Conservation (phyloP, 2,888 invertebrate genomes). For the Thereva unica region DNA sequence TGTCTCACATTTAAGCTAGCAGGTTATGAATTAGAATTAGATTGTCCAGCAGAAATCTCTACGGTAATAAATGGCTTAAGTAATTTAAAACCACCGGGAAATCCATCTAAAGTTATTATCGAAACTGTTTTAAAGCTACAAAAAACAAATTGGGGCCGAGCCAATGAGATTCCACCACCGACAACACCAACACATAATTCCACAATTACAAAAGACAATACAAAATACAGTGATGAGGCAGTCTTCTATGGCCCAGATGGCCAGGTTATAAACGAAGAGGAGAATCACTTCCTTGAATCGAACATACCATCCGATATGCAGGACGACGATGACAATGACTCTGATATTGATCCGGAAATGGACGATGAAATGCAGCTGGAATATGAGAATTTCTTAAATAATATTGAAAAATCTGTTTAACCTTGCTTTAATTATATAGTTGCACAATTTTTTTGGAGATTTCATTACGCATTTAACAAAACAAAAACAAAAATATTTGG, state of each 20-base stretch:
- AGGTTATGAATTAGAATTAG: conserved; percentile 57
- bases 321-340: conserved; percentile 58
- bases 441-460: conserved; percentile 6
- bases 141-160: conserved; percentile 56
- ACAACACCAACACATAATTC: conserved; percentile 39
- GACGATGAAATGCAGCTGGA: conserved; percentile 65
- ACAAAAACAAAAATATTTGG: too few species aligned
- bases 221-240: conserved; percentile 59
- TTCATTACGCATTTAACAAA: too few species aligned
- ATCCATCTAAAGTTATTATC: conserved; percentile 46
- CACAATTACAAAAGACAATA: conserved; percentile 44
- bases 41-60: conserved; percentile 54
- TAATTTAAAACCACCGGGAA: conserved; percentile 51
- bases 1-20: conserved; percentile 75
- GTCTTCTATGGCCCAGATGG: conserved; percentile 83
- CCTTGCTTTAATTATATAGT: not conserved
- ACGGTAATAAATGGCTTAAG: conserved; percentile 51
- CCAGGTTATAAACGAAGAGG: conserved; percentile 75
- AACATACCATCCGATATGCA: conserved; percentile 52
- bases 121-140: conserved; percentile 55
- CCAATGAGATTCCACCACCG: conserved; percentile 41
- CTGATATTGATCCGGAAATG: conserved; percentile 65
- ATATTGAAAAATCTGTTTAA: conserved; percentile 49
- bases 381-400: conserved; percentile 61
- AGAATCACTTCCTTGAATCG: conserved; percentile 71